Evolutionary conservation across 1,140 invertebrate genomes (phyloP), one percentile per base, ranked within the genome.

Genomic region (Sarcophaga bullata): DNA sequence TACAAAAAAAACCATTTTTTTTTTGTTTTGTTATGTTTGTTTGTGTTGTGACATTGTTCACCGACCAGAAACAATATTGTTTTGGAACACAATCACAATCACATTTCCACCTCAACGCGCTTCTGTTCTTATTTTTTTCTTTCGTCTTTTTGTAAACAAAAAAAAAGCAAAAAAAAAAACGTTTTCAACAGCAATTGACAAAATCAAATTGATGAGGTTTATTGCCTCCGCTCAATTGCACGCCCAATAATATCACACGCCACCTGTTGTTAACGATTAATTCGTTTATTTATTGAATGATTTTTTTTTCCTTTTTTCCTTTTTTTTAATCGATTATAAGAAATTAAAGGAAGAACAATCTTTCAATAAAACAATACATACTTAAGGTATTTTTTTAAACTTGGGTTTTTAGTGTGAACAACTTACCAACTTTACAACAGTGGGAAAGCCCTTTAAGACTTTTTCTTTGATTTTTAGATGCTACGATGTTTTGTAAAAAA

Each of bases 1-100:
- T 78, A 78, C 48, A 52, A 49, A 78, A 78, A 52, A n/a, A n/a
- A n/a, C n/a, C n/a, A n/a, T n/a, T n/a, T n/a, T 78, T 78, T 78
- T 52, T 78, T 68, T 78, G 75, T 78, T 76, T 78, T 10, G 8
- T 78, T 76, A 52, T 10, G 8, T 76, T 76, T 76, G n/a, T 76
- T 76, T 78, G 75, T 19, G 50, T n/a, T 78, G 8, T 52, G n/a
- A 78, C 50, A 78, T 78, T 78, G 75, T 78, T 78, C 75, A 78
- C 50, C 50, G 75, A 78, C 75, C 75, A 78, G 17, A 37, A 78
- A 78, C 75, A 68, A 68, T 68, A 78, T 78, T 78, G 62, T 19
- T 17, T 78, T 17, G 75, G 50, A 48, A 78, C 75, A 78, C 17
- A 78, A 50, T 78, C 75, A 52, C 75, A 78, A 50, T 37, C 25